Base-by-base conservation (phyloP, 2,113 vertebrate species). In the Megaleporinus macrocephalus region DNA sequence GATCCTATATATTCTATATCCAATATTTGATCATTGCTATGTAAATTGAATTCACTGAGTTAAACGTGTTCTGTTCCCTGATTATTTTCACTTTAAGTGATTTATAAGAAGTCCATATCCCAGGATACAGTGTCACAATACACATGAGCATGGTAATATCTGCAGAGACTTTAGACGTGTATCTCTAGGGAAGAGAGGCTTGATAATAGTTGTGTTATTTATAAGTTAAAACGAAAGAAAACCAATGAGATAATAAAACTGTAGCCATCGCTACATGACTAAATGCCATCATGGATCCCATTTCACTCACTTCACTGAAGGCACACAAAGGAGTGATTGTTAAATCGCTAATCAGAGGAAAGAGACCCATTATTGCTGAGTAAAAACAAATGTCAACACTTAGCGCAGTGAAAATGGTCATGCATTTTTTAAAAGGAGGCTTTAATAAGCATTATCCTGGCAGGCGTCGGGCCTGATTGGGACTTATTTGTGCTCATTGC, bases 381-480 rank as follows among this genome's bases (percentile, higher is more conserved):
- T 55, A 75, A 78, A 68, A 85, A 81, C 77, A 63, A 78, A 71
- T 77, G 83, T 73, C 29, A 65, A 33, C 55, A 59, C 55, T 81
- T 76, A 71, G 79, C 20, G 55, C 53, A 30, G 73, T 27, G 63
- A 73, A 65, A 72, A 41, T 41, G 16, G 27, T 83, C 75, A 53
- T 55, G 75, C 49, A 94, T 93, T 93, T 95, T 95, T 95, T 69
- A 69, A n/a, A 33, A 22, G 4, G 20, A 41, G 16, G 36, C 20
- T 70, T 33, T 51, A 72, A 78, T 83, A n/a, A 94, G 93, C 91
- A 92, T 95, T 95, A 94, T 94, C 93, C 91, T 92, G 84, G 92
- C 87, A 79, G 92, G 88, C 93, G 92, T 44, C 94, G 94, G 92
- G 92, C 93, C 94, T 95, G 94, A 95, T 95, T 95, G 93, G 92